Base-by-base conservation (phyloP, 2,797 vertebrate genomes). In the Molothrus ater region DNA sequence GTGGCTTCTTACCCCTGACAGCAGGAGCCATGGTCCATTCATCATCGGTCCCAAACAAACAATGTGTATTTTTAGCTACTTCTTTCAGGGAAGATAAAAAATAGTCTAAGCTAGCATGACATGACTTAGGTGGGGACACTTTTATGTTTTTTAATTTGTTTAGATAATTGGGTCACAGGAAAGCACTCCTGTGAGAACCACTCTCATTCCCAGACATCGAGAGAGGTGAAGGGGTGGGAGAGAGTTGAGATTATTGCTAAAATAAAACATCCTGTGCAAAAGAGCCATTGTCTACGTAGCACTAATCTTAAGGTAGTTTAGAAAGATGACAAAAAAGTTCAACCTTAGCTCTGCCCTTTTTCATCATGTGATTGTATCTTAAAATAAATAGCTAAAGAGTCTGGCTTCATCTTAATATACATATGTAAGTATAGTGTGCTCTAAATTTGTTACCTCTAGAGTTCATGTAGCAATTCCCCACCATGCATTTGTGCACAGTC, bases 151-250 rank as follows among this genome's bases (percentile, higher is more conserved):
- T 93, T 93, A 84, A 94, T 94, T 89, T 95, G 92, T 96, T 97
- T 95, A 96, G 95, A 96, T 95, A 95, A 93, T 92, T 96, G 90
- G 91, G 94, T 96, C 94, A 97, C 95, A 96, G 96, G 95, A 97
- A 97, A 97, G 75, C 68, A 65, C 88, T 96, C 94, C 88, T 96
- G 90, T 96, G 96, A 97, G 96, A 97, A 94, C 88, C 63, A 54
- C 43, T 95, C 92, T 96, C 66, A 95, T 96, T 97, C 95, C 94
- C 96, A 96, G 93, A 96, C 83, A 93, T 86, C 86, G 88, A 90
- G 78, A 84, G 93, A 92, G 80, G 87, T 91, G 69, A 95, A 92
- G 50, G 87, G 94, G 88, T 90, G 94, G 88, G 92, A 95, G 26
- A 78, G 63, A 88, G 51, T 84, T 84, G 93, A 93, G 82, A 92